Evolutionary conservation across 2,797 vertebrate species (phyloP).

Genomic region (Intellagama lesueurii): DNA sequence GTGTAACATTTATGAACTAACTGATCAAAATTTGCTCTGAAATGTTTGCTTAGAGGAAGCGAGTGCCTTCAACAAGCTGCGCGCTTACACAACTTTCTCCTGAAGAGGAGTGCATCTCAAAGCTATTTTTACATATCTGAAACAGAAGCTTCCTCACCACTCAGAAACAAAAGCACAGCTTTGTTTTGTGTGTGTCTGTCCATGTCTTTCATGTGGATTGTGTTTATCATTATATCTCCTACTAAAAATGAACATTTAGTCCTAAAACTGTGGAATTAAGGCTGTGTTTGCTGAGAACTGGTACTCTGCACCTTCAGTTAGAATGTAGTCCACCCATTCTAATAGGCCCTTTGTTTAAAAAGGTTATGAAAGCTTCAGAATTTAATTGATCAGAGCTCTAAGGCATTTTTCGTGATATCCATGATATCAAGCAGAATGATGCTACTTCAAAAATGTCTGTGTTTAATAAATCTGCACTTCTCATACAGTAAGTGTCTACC

Average conservation of each 20-base stretch:
- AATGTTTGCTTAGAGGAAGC: too few relatives aligned
- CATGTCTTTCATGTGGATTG: neutral
- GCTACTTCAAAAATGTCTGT: neutral
- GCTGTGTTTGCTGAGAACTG: neutral
- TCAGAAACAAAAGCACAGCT: neutral
- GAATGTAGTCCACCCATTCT: neutral
- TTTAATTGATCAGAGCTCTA: neutral
- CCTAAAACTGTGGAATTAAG: neutral
- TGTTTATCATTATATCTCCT: neutral
- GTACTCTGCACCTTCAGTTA: neutral
- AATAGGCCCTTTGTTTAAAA: neutral
- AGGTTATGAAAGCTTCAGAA: neutral
- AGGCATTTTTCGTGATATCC: neutral
- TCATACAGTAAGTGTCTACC: neutral
- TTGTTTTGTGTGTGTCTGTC: neutral
- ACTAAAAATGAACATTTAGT: neutral
- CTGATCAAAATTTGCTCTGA: neutral
- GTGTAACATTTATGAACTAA: neutral
- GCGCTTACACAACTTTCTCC: neutral
- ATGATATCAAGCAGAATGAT: neutral
- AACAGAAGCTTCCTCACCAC: neutral
- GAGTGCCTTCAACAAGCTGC: neutral
- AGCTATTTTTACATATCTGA: neutral
- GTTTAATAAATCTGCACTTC: neutral
- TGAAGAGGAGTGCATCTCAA: neutral